These are phyloP conservation scores for Bucorvus abyssinicus DNA, from an alignment of 2,797 vertebrate genomes.

Conservation along the genomic window DNA sequence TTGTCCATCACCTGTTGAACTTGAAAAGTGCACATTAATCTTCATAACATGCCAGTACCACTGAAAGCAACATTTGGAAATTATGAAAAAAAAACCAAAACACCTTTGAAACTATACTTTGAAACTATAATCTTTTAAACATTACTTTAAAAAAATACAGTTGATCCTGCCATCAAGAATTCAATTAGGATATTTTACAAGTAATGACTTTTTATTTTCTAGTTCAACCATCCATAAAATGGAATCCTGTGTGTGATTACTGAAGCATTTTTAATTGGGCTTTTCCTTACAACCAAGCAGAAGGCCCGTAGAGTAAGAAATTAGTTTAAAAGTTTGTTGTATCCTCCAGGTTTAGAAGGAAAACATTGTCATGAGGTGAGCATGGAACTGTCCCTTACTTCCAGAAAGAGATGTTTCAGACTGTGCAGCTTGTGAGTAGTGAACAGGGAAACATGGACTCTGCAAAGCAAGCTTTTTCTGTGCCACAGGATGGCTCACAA, in stretches of 20 bases:
- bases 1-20: neutral
- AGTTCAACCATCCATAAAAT: conserved; percentile 49
- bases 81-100: neutral
- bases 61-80: neutral
- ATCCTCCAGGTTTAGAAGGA: neutral
- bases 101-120: neutral
- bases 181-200: conserved; percentile 59
- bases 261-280: conserved; percentile 46
- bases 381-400: neutral
- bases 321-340: neutral
- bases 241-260: conserved; percentile 24
- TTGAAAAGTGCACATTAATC: neutral
- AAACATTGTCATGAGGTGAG: neutral
- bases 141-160: conserved; percentile 1
- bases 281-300: conserved; percentile 28
- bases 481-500: neutral
- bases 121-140: neutral
- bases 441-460: neutral
- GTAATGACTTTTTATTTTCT: conserved; percentile 58
- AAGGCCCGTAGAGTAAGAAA: neutral
- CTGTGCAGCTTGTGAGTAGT: neutral
- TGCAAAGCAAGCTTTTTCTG: neutral
- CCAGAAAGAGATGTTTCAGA: neutral
- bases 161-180: conserved; percentile 16
- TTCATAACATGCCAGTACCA: neutral